phyloP scores from a whole-genome alignment of 2,797 vertebrate species.

The Pseudotriccus pelzelni region DNA sequence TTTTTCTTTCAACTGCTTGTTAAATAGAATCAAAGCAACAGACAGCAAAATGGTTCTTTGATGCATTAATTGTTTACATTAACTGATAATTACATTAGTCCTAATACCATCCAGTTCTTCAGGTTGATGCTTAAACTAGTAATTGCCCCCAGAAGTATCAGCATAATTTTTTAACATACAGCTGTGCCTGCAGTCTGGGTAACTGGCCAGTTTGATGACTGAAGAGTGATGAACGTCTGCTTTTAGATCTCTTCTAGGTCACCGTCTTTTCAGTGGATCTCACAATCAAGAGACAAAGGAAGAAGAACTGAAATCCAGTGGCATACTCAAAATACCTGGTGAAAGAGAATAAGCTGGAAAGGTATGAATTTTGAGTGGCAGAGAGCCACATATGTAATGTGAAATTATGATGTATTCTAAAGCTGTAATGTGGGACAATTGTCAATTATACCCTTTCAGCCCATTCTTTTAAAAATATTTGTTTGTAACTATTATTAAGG shows the following conservation, averaged over 20 bases:
- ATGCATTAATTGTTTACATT: not conserved
- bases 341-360: not conserved
- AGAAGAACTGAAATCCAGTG: not conserved
- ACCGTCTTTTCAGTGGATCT: not conserved
- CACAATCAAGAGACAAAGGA: not conserved
- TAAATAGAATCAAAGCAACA: not conserved
- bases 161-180: not conserved
- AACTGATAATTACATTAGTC: not conserved
- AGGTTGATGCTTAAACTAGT: not conserved
- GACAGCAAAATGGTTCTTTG: not conserved
- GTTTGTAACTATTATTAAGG: not conserved
- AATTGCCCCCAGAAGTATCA: not conserved
- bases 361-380: not conserved
- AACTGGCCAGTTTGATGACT: not conserved
- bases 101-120: not conserved
- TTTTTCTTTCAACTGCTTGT: not conserved
- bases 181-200: not conserved
- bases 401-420: not conserved
- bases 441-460: not conserved
- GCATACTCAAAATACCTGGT: not conserved
- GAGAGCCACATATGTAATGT: not conserved
- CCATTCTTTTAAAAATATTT: not conserved
- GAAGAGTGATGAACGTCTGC: not conserved
- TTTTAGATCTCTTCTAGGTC: not conserved
- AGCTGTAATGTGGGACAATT: not conserved